Evolutionary conservation across 2,113 vertebrate genomes (phyloP).

Genomic region (Mesocricetus auratus): DNA sequence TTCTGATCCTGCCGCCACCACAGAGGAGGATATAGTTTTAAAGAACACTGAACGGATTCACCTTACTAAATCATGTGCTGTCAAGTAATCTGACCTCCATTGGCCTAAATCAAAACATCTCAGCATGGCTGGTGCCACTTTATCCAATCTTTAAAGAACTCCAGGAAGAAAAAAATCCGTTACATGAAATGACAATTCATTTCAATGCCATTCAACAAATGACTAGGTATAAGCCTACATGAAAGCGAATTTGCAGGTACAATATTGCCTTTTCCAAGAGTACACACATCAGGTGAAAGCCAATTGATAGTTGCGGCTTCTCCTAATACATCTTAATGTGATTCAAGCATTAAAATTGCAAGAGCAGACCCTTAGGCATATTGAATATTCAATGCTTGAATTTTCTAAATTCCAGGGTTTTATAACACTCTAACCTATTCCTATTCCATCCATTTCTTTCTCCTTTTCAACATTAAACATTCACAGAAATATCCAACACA

Average conservation of each 20-base stretch:
- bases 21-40: neutral
- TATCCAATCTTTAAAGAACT: conserved; percentile 53
- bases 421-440: neutral
- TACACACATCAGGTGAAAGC: conserved; percentile 14
- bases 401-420: conserved; percentile 7
- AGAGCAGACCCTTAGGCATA: conserved; percentile 13
- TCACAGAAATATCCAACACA: conserved; percentile 21
- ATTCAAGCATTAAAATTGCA: conserved; percentile 60
- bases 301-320: neutral
- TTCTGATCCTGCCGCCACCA: conserved; percentile 17
- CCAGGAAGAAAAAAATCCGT: conserved; percentile 35
- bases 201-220: conserved; percentile 45
- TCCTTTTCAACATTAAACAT: conserved; percentile 10
- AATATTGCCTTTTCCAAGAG: conserved; percentile 35
- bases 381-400: conserved; percentile 28
- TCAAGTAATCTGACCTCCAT: conserved; percentile 54
- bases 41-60: conserved; percentile 51
- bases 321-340: conserved; percentile 50
- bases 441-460: conserved; percentile 7
- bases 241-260: conserved; percentile 48
- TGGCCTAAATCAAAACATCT: conserved; percentile 70
- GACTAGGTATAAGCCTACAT: conserved; percentile 39
- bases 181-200: conserved; percentile 58
- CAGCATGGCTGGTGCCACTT: neutral
- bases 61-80: conserved; percentile 48